These are phyloP conservation scores for Trichonephila clavata DNA, from an alignment of 1,140 invertebrate genomes.

Conservation along the genomic window DNA sequence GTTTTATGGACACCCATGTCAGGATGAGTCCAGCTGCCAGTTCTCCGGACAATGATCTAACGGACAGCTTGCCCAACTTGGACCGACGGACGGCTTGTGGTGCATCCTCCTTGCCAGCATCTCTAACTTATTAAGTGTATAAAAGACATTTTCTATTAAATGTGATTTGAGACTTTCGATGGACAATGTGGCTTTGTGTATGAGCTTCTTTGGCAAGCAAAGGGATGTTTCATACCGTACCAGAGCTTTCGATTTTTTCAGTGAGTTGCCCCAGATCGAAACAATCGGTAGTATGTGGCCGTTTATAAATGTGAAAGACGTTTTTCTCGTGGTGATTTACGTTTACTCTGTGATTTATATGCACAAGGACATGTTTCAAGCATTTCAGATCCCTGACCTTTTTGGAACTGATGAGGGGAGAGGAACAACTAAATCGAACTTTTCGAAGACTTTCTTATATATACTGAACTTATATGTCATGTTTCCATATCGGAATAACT, in stretches of 20 bases:
- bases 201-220: constrained; percentile 39
- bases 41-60: constrained; percentile 64
- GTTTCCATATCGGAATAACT: constrained; percentile 9
- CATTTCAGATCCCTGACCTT: background rate
- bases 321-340: constrained; percentile 17
- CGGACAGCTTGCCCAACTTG: constrained; percentile 69
- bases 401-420: constrained; percentile 5
- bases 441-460: constrained; percentile 13
- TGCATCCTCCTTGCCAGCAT: constrained; percentile 47
- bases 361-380: constrained; percentile 16
- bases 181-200: constrained; percentile 14
- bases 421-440: background rate
- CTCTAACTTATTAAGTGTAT: constrained; percentile 62
- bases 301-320: background rate
- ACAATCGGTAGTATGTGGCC: background rate
- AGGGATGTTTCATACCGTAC: background rate
- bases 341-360: constrained; percentile 58
- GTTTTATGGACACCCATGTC: constrained; percentile 67
- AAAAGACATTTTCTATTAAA: background rate
- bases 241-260: constrained; percentile 36
- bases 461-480: background rate
- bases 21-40: constrained; percentile 49
- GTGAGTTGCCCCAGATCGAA: constrained; percentile 17
- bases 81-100: constrained; percentile 52
- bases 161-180: constrained; percentile 32